A percentile compares a stretch with the other conserved stretches of the same genome.
phyloP scores from a whole-genome alignment of 1,140 invertebrate species.

The Penaeus indicus region DNA sequence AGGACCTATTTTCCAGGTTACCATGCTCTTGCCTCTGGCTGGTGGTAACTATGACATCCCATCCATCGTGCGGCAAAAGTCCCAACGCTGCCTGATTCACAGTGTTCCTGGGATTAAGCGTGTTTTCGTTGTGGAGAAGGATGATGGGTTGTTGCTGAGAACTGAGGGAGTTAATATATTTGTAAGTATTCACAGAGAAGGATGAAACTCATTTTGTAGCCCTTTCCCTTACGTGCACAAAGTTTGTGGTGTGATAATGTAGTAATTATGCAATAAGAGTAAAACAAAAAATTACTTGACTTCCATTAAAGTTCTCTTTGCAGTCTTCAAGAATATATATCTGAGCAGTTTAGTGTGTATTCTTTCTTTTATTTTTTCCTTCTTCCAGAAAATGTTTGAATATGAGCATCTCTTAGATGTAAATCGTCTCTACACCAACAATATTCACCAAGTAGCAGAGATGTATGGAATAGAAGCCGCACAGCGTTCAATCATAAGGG shows the following conservation, averaged over 20 bases:
- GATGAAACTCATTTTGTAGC: no score
- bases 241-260: no score
- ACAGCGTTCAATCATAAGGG: conserved; percentile 84
- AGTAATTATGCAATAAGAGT: no score
- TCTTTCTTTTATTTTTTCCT: conserved; percentile 49
- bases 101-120: conserved; percentile 86
- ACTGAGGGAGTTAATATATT: conserved; percentile 96
- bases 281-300: no score
- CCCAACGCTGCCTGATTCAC: conserved; percentile 82
- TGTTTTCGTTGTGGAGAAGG: conserved; percentile 78
- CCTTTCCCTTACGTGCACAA: no score
- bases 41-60: conserved; percentile 78
- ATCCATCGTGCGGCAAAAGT: conserved; percentile 82
- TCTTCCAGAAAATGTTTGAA: conserved; percentile 83
- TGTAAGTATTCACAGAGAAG: conserved; percentile 70
- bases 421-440: conserved; percentile 91
- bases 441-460: conserved; percentile 90
- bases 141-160: conserved; percentile 78
- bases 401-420: conserved; percentile 86
- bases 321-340: background rate
- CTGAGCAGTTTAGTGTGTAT: background rate
- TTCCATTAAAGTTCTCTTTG: background rate
- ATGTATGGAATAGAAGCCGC: conserved; percentile 97
- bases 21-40: conserved; percentile 54
- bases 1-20: conserved; percentile 38